These are phyloP conservation scores for Ptilodon capucinus DNA, from an alignment of 2,888 invertebrate genomes.

Conservation along the genomic window DNA sequence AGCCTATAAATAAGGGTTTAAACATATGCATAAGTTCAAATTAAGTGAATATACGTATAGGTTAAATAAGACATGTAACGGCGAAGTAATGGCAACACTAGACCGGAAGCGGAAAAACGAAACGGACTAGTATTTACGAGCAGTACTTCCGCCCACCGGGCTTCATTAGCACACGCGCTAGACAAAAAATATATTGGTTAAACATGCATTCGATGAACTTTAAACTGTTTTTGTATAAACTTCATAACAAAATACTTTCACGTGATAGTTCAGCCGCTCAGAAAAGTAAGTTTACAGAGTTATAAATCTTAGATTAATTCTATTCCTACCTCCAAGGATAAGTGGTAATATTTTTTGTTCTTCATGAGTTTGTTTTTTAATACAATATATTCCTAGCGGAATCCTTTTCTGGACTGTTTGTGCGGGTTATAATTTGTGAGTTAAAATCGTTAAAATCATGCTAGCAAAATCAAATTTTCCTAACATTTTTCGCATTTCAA, in stretches of 20 bases:
- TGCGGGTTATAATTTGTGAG: too few relatives aligned
- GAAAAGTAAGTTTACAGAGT: too few relatives aligned
- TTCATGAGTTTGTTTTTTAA: neutral
- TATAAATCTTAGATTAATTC: too few relatives aligned
- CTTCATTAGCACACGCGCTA: constrained; percentile 61
- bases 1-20: constrained; percentile 46
- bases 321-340: too few relatives aligned
- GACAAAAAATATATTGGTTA: constrained; percentile 46
- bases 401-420: too few relatives aligned
- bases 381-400: neutral
- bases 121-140: constrained; percentile 79
- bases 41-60: constrained; percentile 60
- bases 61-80: constrained; percentile 73
- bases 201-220: constrained; percentile 42
- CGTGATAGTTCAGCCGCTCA: too few relatives aligned
- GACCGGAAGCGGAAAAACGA: constrained; percentile 78
- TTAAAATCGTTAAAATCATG: too few relatives aligned
- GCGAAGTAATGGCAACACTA: constrained; percentile 68
- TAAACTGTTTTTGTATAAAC: constrained; percentile 3
- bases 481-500: neutral
- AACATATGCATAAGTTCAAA: constrained; percentile 55
- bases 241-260: neutral
- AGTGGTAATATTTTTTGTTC: too few relatives aligned
- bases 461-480: neutral
- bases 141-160: constrained; percentile 69